A percentile compares a stretch with the other conserved stretches of the same genome.
phyloP scores from a whole-genome alignment of 2,113 vertebrate species.

The Chloebia gouldiae region DNA sequence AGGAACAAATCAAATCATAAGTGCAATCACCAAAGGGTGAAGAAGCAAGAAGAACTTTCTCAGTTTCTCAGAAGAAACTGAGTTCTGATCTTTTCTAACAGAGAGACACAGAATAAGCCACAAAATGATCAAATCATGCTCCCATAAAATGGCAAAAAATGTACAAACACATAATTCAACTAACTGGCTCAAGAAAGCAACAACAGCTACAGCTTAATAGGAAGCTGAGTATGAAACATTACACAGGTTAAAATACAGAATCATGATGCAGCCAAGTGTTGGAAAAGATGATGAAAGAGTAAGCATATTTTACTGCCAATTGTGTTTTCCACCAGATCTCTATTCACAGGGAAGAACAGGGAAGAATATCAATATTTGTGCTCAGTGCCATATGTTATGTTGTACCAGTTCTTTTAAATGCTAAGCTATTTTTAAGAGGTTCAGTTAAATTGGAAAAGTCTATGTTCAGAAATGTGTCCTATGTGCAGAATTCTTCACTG shows the following conservation, averaged over 20 bases:
- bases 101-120: background rate
- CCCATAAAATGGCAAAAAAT: background rate
- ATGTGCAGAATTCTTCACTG: background rate
- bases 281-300: background rate
- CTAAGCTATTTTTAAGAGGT: conserved; percentile 22
- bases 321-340: background rate
- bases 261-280: background rate
- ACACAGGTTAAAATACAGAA: background rate
- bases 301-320: background rate
- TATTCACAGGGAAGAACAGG: background rate
- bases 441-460: conserved; percentile 17
- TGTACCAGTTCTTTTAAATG: conserved; percentile 10
- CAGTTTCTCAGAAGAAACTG: background rate
- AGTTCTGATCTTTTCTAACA: background rate
- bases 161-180: background rate
- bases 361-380: conserved; percentile 39
- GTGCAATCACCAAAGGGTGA: background rate
- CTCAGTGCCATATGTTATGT: background rate
- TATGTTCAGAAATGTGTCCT: background rate
- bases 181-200: background rate
- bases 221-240: background rate
- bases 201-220: background rate
- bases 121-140: background rate
- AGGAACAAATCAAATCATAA: background rate
- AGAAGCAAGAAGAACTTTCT: background rate